These are phyloP conservation scores for Montipora capitata DNA, from an alignment of 92 coral and sea anemone genomes.

Conservation along the genomic window DNA sequence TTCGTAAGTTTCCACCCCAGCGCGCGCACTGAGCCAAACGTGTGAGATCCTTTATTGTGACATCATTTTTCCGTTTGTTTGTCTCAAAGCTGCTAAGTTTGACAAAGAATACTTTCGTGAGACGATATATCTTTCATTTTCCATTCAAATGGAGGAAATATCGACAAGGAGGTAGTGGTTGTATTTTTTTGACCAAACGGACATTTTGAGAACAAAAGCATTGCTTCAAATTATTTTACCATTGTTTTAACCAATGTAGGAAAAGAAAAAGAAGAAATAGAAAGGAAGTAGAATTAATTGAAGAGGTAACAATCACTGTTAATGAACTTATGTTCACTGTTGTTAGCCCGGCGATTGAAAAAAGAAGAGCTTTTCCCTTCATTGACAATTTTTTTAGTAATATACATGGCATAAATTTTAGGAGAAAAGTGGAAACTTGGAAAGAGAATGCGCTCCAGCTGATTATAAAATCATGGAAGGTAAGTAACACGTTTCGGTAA, in stretches of 20 bases:
- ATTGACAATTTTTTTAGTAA: no score
- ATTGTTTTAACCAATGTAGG: neutral
- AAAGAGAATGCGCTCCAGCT: conserved; percentile 36
- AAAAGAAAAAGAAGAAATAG: conserved; percentile 24
- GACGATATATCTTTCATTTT: no score
- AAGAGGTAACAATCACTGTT: neutral
- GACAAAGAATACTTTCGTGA: neutral
- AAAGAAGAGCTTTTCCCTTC: no score
- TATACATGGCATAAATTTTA: neutral
- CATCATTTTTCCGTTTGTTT: conserved; percentile 3
- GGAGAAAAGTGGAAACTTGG: neutral
- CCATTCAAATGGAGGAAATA: conserved; percentile 9
- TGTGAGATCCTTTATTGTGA: neutral
- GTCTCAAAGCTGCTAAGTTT: neutral
- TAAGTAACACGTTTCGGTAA: neutral
- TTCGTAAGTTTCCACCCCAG: neutral
- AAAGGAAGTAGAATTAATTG: neutral
- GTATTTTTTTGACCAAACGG: neutral
- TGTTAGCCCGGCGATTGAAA: no score
- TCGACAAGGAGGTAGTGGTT: neutral
- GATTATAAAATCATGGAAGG: conserved; percentile 45
- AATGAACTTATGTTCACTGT: neutral
- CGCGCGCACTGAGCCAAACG: conserved; percentile 16
- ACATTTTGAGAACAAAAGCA: neutral
- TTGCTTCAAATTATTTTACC: no score